Conservation (phyloP, 1,140 invertebrate species). For the Caerostris darwini region DNA sequence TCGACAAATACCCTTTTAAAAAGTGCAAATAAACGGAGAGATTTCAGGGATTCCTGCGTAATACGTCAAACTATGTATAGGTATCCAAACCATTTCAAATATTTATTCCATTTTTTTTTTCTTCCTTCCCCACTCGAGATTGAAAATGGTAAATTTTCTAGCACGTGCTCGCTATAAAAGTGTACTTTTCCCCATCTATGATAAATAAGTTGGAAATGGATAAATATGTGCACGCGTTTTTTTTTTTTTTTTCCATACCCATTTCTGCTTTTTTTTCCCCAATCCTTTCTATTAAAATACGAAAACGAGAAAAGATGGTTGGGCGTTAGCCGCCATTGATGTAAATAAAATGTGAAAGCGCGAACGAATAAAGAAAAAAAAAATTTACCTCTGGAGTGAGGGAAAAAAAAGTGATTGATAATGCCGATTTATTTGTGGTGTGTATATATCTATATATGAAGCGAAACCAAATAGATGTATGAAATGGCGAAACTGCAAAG, state of each 20-base stretch:
- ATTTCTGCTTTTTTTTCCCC: neutral
- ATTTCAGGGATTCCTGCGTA: too few species aligned
- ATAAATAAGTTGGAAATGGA: conserved; percentile 44
- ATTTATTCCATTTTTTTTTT: neutral
- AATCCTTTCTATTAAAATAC: conserved; percentile 53
- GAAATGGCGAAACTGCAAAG: conserved; percentile 34
- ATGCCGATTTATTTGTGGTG: conserved; percentile 51
- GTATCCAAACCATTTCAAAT: neutral
- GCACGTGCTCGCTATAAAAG: conserved; percentile 8
- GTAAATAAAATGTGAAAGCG: conserved; percentile 37
- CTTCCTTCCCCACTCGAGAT: neutral
- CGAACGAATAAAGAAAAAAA: conserved; percentile 29
- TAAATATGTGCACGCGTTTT: conserved; percentile 30
- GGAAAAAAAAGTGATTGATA: conserved; percentile 47
- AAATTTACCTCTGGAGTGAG: neutral
- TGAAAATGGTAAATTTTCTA: conserved; percentile 33
- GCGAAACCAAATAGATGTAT: conserved; percentile 42
- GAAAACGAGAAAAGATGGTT: neutral
- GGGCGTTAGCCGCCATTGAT: conserved; percentile 39
- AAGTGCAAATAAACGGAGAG: too few species aligned
- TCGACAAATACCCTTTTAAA: too few species aligned
- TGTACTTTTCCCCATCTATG: neutral
- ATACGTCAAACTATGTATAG: too few species aligned
- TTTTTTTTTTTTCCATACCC: neutral
- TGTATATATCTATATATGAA: conserved; percentile 20